Conservation (phyloP, 2,797 vertebrate species). For the Pseudotriccus pelzelni region DNA sequence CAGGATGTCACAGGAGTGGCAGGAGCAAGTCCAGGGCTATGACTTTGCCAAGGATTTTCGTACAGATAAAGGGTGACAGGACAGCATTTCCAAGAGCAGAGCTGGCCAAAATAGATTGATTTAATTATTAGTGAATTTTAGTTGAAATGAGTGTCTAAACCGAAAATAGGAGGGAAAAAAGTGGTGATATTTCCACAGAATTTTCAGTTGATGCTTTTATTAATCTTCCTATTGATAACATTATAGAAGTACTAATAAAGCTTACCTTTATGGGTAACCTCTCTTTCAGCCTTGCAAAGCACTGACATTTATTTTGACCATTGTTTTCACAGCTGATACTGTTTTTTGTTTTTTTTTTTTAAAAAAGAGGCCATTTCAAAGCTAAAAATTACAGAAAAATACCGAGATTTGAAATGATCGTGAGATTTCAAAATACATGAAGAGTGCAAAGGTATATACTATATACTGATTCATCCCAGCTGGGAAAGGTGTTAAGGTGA, state of each 20-base stretch:
- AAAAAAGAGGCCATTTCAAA: background rate
- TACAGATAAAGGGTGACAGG: background rate
- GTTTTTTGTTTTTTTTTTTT: background rate
- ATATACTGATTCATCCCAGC: background rate
- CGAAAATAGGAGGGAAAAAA: rapidly evolving
- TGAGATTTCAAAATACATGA: background rate
- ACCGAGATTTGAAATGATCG: background rate
- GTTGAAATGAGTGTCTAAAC: background rate
- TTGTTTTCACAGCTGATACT: background rate
- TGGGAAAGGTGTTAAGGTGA: background rate
- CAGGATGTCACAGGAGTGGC: background rate
- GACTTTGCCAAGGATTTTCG: background rate
- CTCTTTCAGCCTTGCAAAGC: background rate
- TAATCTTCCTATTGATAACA: background rate
- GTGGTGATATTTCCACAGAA: background rate
- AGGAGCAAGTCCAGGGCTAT: background rate
- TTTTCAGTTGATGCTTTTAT: background rate
- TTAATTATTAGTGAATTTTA: background rate
- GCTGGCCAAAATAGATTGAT: background rate
- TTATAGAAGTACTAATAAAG: background rate
- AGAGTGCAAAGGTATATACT: background rate
- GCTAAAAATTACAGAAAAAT: background rate
- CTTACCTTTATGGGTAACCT: background rate
- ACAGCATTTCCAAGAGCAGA: background rate
- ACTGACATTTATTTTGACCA: background rate